A percentile compares a stretch with the other conserved stretches of the same genome.
phyloP scores from a whole-genome alignment of 1,140 invertebrate species.

The Drosophila murphyi region DNA sequence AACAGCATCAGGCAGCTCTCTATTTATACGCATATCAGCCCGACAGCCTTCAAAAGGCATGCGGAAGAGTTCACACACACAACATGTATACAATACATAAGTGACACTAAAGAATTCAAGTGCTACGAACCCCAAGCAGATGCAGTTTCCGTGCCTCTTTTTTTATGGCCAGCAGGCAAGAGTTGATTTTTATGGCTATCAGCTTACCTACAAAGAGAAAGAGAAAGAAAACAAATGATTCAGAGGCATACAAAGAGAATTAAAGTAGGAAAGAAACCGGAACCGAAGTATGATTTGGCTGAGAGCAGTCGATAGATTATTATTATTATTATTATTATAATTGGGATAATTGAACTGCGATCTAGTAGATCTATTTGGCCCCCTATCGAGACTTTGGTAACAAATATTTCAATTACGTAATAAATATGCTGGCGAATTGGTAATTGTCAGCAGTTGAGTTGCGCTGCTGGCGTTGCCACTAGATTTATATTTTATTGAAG shows the following conservation, averaged over 20 bases:
- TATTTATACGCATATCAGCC: conserved; percentile 15
- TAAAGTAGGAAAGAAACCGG: not conserved
- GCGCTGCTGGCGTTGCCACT: conserved; percentile 18
- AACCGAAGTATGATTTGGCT: too few species aligned
- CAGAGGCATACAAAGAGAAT: not conserved
- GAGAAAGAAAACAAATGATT: not conserved
- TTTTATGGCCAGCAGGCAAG: not conserved
- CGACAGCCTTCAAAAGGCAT: conserved; percentile 19
- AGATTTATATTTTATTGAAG: conserved; percentile 29
- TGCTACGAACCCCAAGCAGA: conserved; percentile 15
- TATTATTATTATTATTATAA: too few species aligned
- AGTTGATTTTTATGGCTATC: not conserved
- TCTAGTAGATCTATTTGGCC: too few species aligned
- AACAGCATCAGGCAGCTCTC: conserved; percentile 28
- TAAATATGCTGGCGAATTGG: not conserved
- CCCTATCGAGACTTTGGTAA: too few species aligned
- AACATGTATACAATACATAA: not conserved
- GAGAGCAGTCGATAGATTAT: too few species aligned
- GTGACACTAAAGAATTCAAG: conserved; percentile 2
- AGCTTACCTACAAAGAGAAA: conserved; percentile 38
- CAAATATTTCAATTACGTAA: not conserved
- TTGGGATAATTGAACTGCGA: too few species aligned
- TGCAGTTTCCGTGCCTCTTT: not conserved
- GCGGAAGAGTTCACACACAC: conserved; percentile 44
- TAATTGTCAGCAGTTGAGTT: conserved; percentile 14